These are phyloP conservation scores for Parazoanthus darwini DNA, from an alignment of 92 coral and sea anemone genomes.

Conservation along the genomic window DNA sequence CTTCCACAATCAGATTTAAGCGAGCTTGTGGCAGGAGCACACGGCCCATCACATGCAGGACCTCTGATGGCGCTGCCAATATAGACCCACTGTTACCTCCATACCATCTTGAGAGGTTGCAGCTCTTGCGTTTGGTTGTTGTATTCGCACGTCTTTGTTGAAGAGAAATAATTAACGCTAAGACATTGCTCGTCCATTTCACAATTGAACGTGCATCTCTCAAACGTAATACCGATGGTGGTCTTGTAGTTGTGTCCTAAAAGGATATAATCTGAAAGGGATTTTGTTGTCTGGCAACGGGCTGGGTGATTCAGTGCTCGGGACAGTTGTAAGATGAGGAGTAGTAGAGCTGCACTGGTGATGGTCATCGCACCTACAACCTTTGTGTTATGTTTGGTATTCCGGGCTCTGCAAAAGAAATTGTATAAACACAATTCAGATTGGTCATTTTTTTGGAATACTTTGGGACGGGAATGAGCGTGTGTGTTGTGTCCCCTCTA, in stretches of 20 bases:
- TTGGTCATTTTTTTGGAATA: too few species aligned
- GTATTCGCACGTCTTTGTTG: slow-evolving; percentile 56
- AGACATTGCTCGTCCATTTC: slow-evolving; percentile 57
- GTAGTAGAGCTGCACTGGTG: not conserved
- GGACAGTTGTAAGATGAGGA: not conserved
- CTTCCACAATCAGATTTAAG: slow-evolving; percentile 45
- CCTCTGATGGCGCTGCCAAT: slow-evolving; percentile 61
- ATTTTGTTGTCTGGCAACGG: slow-evolving; percentile 41
- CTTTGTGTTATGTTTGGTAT: not conserved
- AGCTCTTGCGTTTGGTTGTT: slow-evolving; percentile 63
- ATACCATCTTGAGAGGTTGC: slow-evolving; percentile 49
- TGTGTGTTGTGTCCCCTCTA: too few species aligned
- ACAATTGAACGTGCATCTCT: slow-evolving; percentile 61
- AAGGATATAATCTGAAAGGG: slow-evolving; percentile 60
- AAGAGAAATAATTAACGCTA: slow-evolving; percentile 62
- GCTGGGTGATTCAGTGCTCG: not conserved
- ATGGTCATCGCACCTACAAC: too few species aligned
- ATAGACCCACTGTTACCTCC: slow-evolving; percentile 52
- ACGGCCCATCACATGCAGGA: slow-evolving; percentile 59
- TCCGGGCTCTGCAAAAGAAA: not conserved
- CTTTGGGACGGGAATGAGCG: too few species aligned
- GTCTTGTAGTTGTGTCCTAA: slow-evolving; percentile 53
- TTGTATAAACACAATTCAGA: too few species aligned
- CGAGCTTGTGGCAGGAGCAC: slow-evolving; percentile 57
- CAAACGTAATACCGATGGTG: slow-evolving; percentile 44